These are phyloP conservation scores for Nineta flava DNA, from an alignment of 2,888 invertebrate genomes.

Conservation along the genomic window DNA sequence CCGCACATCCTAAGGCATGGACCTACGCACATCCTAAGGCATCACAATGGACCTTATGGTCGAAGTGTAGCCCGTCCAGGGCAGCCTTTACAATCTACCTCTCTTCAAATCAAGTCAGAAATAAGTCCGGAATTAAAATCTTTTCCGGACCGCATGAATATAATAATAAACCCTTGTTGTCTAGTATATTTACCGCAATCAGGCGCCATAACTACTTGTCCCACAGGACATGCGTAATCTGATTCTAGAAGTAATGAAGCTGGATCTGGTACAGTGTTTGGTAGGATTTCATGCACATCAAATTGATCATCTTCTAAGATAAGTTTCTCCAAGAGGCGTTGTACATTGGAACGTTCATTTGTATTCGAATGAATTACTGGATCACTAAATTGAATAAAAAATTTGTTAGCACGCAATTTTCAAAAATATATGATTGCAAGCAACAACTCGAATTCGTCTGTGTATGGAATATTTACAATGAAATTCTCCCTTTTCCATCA, in stretches of 20 bases:
- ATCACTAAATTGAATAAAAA: slow-evolving; percentile 42
- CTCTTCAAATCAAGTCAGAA: too few relatives aligned
- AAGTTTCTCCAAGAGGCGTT: slow-evolving; percentile 70
- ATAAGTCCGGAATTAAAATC: neutral
- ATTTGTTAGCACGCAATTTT: slow-evolving; percentile 13
- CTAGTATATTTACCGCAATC: slow-evolving; percentile 57
- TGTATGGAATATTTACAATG: neutral
- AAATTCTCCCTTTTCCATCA: neutral
- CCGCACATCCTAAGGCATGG: too few relatives aligned
- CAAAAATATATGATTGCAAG: neutral
- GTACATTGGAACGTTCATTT: slow-evolving; percentile 72
- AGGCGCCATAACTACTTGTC: slow-evolving; percentile 86
- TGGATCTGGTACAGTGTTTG: slow-evolving; percentile 88
- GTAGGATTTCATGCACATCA: slow-evolving; percentile 80
- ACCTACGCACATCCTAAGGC: too few relatives aligned
- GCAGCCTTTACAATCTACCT: too few relatives aligned
- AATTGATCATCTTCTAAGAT: slow-evolving; percentile 90
- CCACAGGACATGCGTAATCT: slow-evolving; percentile 82
- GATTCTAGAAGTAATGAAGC: slow-evolving; percentile 74
- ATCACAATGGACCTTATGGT: too few relatives aligned
- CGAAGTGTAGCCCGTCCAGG: too few relatives aligned
- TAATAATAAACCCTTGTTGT: neutral
- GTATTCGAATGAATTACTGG: slow-evolving; percentile 76
- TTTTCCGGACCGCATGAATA: too few relatives aligned
- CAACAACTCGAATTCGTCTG: neutral